Conservation (phyloP, 2,113 vertebrate genomes). For the Oncorhynchus mykiss region DNA sequence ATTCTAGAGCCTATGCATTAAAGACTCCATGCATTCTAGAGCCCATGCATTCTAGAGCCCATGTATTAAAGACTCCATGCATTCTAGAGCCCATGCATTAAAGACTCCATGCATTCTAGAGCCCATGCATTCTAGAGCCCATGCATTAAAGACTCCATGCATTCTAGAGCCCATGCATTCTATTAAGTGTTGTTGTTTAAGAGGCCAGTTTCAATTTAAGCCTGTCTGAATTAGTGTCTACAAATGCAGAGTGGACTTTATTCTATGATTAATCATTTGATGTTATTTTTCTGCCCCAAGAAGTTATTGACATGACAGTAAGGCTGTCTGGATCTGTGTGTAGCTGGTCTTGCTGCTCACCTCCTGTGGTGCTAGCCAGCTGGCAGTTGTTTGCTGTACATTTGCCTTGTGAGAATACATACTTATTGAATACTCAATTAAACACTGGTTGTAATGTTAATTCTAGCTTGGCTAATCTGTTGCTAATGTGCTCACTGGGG, state of each 20-base stretch:
- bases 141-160: too few species aligned
- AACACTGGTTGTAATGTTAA: constrained; percentile 70
- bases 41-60: too few species aligned
- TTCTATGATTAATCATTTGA: constrained; percentile 5
- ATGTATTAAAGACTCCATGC: too few species aligned
- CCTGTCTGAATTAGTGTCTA: constrained; percentile 52
- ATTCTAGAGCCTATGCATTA: too few species aligned
- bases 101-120: too few species aligned
- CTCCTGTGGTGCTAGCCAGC: constrained; percentile 41
- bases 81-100: too few species aligned
- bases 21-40: too few species aligned
- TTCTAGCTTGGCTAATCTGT: constrained; percentile 11
- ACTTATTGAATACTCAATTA: constrained; percentile 67
- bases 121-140: too few species aligned
- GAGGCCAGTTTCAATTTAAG: constrained; percentile 59
- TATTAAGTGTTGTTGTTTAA: constrained; percentile 15
- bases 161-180: too few species aligned
- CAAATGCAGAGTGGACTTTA: constrained; percentile 37
- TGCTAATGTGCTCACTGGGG: background rate
- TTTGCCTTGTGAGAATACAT: constrained; percentile 71
- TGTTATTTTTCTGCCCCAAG: constrained; percentile 40
- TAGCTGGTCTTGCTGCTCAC: constrained; percentile 41
- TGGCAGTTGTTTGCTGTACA: constrained; percentile 65
- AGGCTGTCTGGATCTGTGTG: constrained; percentile 10
- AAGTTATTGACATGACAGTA: constrained; percentile 50